phyloP scores from a whole-genome alignment of 2,888 invertebrate species.

The Drosophila mayaguana region DNA sequence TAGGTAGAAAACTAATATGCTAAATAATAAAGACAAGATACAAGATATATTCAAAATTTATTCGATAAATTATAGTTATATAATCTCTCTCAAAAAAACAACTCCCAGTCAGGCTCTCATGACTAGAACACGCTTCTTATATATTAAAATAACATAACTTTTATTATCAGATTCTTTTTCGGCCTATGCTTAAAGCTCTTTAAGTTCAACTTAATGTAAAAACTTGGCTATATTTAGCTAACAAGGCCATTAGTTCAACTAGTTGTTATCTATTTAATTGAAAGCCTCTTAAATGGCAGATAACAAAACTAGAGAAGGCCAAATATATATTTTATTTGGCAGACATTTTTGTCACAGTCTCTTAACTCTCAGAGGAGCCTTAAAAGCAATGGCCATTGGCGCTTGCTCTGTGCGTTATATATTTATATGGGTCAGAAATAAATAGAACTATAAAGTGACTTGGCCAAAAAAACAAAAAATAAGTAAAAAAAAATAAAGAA shows the following conservation, averaged over 20 bases:
- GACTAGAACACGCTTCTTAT: not conserved
- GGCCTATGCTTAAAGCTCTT: not conserved
- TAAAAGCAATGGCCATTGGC: constrained; percentile 29
- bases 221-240: not conserved
- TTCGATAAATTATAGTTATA: too few relatives aligned
- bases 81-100: too few relatives aligned
- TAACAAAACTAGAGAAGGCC: not conserved
- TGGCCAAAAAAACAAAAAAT: constrained; percentile 8
- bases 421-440: constrained; percentile 35
- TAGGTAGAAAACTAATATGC: too few relatives aligned
- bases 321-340: constrained; percentile 4
- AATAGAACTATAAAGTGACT: constrained; percentile 60
- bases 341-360: constrained; percentile 29
- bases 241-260: not conserved
- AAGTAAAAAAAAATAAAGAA: constrained; percentile 2
- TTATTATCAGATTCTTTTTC: not conserved
- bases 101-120: not conserved
- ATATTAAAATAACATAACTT: not conserved
- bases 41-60: too few relatives aligned
- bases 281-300: not conserved
- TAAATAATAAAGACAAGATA: too few relatives aligned
- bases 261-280: constrained; percentile 10
- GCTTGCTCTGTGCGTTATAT: constrained; percentile 20
- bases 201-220: not conserved
- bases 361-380: constrained; percentile 16